Conservation (phyloP, 2,797 vertebrate genomes). For the Micropoecilia bifurca region DNA sequence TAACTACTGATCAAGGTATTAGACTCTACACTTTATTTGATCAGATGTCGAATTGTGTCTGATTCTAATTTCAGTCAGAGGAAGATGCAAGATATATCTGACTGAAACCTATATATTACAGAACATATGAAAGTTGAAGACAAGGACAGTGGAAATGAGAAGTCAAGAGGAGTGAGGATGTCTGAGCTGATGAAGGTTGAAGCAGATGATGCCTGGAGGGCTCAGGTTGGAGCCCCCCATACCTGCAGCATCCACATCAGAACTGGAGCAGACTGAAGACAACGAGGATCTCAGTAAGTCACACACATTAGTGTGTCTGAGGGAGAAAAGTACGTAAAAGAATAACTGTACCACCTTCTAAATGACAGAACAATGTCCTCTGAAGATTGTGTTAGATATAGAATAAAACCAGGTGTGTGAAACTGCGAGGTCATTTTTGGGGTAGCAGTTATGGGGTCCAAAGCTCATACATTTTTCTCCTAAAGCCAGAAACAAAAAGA, state of each 20-base stretch:
- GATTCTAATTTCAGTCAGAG: background rate
- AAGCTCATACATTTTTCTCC: background rate
- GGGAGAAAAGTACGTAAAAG: background rate
- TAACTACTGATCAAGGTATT: background rate
- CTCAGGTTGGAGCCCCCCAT: background rate
- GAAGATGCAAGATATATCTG: background rate
- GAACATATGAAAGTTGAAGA: background rate
- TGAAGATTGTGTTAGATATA: no score
- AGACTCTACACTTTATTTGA: background rate
- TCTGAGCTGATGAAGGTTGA: background rate
- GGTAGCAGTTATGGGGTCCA: background rate
- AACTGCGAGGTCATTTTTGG: no score
- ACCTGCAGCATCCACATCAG: background rate
- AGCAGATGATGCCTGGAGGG: background rate
- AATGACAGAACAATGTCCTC: no score
- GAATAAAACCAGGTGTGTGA: no score
- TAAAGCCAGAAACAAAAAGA: background rate
- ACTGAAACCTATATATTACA: background rate
- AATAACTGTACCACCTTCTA: no score
- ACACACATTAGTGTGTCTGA: background rate
- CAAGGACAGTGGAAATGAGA: background rate
- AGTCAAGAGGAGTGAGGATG: background rate
- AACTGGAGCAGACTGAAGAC: background rate
- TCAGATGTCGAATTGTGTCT: background rate
- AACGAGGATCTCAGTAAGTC: background rate